phyloP scores from a whole-genome alignment of 2,888 invertebrate genomes.

The Steinernema scapterisci region DNA sequence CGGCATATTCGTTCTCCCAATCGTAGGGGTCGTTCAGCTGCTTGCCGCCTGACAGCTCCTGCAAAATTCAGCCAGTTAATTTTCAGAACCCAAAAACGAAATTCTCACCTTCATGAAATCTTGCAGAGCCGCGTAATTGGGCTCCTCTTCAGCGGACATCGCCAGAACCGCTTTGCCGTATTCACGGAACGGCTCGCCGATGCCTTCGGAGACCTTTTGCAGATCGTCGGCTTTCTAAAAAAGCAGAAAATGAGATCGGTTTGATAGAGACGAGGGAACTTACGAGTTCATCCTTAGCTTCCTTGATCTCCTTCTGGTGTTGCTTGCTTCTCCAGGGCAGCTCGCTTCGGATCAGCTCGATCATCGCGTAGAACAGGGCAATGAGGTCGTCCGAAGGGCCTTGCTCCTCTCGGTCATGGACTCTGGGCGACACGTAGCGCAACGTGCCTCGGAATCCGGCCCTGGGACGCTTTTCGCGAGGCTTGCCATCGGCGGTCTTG shows the following conservation, averaged over 20 bases:
- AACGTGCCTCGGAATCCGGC: conserved; percentile 61
- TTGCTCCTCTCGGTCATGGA: conserved; percentile 45
- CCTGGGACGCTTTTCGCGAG: conserved; percentile 39
- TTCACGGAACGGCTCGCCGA: conserved; percentile 36
- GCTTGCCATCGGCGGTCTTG: conserved; percentile 44
- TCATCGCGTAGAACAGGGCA: conserved; percentile 46
- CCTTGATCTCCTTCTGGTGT: conserved; percentile 40
- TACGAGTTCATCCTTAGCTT: conserved; percentile 48
- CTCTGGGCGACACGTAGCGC: conserved; percentile 56
- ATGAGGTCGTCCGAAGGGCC: conserved; percentile 50
- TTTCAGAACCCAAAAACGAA: too few relatives aligned
- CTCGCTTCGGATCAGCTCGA: conserved; percentile 45
- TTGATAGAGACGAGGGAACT: conserved; percentile 12
- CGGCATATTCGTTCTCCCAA: conserved; percentile 51
- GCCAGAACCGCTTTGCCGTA: conserved; percentile 48
- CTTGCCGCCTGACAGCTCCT: conserved; percentile 47
- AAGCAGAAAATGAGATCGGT: background rate
- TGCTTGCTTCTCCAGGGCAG: conserved; percentile 41
- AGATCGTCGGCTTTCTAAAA: conserved; percentile 37
- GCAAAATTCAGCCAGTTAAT: conserved; percentile 20
- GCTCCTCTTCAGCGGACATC: conserved; percentile 46
- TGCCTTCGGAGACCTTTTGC: conserved; percentile 33
- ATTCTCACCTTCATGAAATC: conserved; percentile 35
- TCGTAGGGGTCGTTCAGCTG: conserved; percentile 49
- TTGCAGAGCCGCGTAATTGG: conserved; percentile 51